Evolutionary conservation across 2,113 vertebrate species (phyloP), one percentile per base, ranked within the genome.

Genomic region (Suricata suricatta): DNA sequence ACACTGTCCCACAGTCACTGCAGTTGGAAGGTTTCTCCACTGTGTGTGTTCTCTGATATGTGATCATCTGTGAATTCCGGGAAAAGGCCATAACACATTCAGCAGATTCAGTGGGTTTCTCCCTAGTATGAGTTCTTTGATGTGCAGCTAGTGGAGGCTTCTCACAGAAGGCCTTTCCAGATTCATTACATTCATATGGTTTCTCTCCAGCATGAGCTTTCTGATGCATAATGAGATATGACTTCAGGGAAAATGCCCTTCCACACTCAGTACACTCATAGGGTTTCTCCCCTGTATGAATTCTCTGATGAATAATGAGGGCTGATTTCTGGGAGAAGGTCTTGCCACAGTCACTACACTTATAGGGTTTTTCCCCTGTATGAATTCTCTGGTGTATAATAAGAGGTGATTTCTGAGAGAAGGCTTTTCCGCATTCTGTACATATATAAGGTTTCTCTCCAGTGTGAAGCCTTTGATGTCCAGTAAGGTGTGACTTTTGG

Each of bases 401-500:
- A 90, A 90, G 68, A 83, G 41, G 54, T 63, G 54, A 76, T 82
- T 88, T 72, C 50, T 88, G 86, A 88, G 86, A 72, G n/a, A 88
- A 88, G 50, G 68, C n/a, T 72, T 31, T 90, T 64, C 77, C 66
- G 63, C 54, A 74, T 74, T 74, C 54, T 83, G 66, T 52, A 82
- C 68, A 63, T 60, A 50, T 52, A 33, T 89, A 83, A 90, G 77
- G 86, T 64, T 95, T 89, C 68, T 89, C 86, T 64, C 79, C 69
- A 21, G 80, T 84, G 63, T 84, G 80, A 74, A 93, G 14, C n/a
- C 80, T 84, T 84, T 93, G 91, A 84, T 93, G 92, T 64, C 44
- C 71, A 79, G 82, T 44, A 35, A 93, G 60, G 47, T 87, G 71
- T n/a, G 92, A 87, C n/a, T 79, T 79, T 74, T 93, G 72, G 57